Evolutionary conservation across 2,113 vertebrate genomes (phyloP), one percentile per base, ranked within the genome.

Genomic region (Sorex araneus): DNA sequence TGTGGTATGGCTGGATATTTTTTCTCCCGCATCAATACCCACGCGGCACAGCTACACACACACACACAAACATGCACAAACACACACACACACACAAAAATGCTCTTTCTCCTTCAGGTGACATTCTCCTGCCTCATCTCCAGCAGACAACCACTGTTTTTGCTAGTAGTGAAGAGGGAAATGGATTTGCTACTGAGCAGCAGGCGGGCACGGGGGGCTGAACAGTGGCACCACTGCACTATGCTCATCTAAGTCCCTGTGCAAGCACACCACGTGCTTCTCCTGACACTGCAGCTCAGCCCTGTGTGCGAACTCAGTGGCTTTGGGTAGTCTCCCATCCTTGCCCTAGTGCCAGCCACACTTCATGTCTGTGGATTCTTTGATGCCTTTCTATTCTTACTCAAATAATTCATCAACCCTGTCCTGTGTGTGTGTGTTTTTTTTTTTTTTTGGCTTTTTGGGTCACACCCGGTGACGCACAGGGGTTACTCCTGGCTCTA

Each of bases 11-110:
- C 50, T 15, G 47, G 47, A 69, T 25, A 88, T n/a, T 43, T 60
- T 57, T 84, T 67, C 60, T 81, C 36, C 36, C 6, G 78, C 60
- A 87, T 57, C 40, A 69, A 70, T 85, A 88, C 76, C 69, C 63
- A 80, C 19, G 21, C 28, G 8, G 32, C 85, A 87, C 70, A 89
- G 15, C 57, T 19, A 64, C 76, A 81, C 60, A 25, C 36, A 84
- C 10, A 83, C n/a, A 75, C 81, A 80, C 28, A 76, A 19, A 92
- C 30, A 81, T 28, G 67, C 10, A 84, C 9, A 32, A 47, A 25
- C 27, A 36, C 25, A 36, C 15, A 60, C 43, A 78, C 19, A 15
- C 34, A 50, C 30, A n/a, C 16, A 60, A 45, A 60, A 54, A 30
- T 6, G 8, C 6, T 67, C 15, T n/a, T 69, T 36, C 23, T 67